Evolutionary conservation across 2,888 invertebrate genomes (phyloP), one percentile per base, ranked within the genome.

Genomic region (Clistopyga incitator): DNA sequence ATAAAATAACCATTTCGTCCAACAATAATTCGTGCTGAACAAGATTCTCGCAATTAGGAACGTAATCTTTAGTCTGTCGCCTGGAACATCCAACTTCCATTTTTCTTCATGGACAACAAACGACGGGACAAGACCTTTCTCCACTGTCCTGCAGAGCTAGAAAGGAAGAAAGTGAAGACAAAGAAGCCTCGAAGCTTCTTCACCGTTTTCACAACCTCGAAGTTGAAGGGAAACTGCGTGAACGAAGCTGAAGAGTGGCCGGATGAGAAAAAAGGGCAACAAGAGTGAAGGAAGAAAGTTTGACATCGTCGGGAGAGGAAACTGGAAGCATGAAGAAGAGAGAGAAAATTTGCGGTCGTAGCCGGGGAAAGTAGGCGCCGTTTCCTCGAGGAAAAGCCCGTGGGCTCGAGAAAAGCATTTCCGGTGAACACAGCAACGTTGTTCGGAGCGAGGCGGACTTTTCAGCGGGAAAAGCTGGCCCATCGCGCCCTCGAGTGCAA

Each of bases 401-500:
- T 3, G 42, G 45, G 15, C 20, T 45, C 42, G 65, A 20, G 45
- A 65, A 64, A 65, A 42, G 65, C 45, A 65, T 65, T 65, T 65
- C 23, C 42, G 42, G 42, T 10, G 64, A 61, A 15, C n/a, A n/a
- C 25, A 23, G 56, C 23, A 3, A 61, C 61, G 29, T 61, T 61
- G 61, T 56, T 20, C 54, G 1, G 23, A 13, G 25, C 54, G 8
- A 6, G 20, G 34, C 61, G 18, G 34, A 34, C 18, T 64, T 42
- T 64, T 34, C 25, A 64, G 1, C 64, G n/a, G 29, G 20, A 67
- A 45, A 54, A 29, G 65, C 56, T 25, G 18, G 18, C 29, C 45
- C 29, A n/a, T 25, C 59, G 54, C 23, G 56, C 20, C 34, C 65
- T 42, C 68, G 67, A 85, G 82, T 85, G 84, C 79, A 82, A 76